Base-by-base conservation (phyloP, 2,113 vertebrate species). In the Onychostoma macrolepis region DNA sequence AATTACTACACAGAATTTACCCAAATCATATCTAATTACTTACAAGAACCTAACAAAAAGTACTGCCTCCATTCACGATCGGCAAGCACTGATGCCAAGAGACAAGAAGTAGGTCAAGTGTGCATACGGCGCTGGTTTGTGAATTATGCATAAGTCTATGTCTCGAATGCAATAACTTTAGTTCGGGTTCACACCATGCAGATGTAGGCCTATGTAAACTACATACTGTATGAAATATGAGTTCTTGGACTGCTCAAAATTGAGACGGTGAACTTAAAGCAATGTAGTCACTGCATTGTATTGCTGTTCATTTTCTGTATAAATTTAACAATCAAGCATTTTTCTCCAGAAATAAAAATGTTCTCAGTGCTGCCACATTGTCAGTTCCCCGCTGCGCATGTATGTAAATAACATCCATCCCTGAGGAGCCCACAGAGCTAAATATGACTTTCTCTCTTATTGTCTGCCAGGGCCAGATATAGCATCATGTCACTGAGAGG, bases 51-150 rank as follows among this genome's bases (percentile, higher is more conserved):
- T 24, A 48, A 69, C 41, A 83, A 63, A 63, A 30, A 12, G 69
- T 41, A 72, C 36, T 78, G 58, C 12, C 58, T 65, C 19, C 21
- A 58, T 80, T 65, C n/a, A 65, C 12, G 12, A 81, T 81, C 13
- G 12, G 26, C 45, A 69, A 50, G 53, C 81, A 75, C 53, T 75
- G 80, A 67, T 85, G 48, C n/a, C 19, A 80, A 58, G 26, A 87
- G 71, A 36, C 21, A 85, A 48, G 76, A 91, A 88, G 81, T 88
- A 86, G 89, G 87, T 89, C 89, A 89, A 83, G 26, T 80, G 63
- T 67, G 83, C 56, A 67, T 30, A 50, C 38, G 36, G 48, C 61
- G 63, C 48, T 72, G 24, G 26, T 81, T 56, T 79, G 84, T 89
- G 45, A 88, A 89, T 91, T 84, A 88, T 85, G 82, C 81, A 86